Percentiles rank a stretch among this genome's conserved stretches.
phyloP scores from a whole-genome alignment of 1,140 invertebrate genomes.

The Drosophila cardini region DNA sequence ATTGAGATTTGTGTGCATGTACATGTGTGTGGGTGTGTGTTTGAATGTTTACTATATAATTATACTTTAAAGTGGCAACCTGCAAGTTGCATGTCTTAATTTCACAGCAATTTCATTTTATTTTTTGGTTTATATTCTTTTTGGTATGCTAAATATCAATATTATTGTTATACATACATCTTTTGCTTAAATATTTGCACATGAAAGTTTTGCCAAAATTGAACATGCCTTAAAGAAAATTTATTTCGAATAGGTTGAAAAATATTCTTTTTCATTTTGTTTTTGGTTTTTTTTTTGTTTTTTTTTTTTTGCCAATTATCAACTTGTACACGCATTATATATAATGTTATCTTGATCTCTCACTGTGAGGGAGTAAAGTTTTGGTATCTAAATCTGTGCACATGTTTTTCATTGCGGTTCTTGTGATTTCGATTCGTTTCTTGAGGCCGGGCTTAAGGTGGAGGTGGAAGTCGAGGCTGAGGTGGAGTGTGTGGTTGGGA shows the following conservation, averaged over 20 bases:
- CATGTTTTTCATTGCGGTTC: slow-evolving; percentile 29
- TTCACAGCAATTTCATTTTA: slow-evolving; percentile 18
- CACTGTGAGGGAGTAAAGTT: slow-evolving; percentile 30
- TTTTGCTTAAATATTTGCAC: neutral
- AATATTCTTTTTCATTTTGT: neutral
- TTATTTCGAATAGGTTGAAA: neutral
- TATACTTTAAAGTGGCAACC: slow-evolving; percentile 22
- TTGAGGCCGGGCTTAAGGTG: slow-evolving; percentile 35
- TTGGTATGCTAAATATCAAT: neutral
- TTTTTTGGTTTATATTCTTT: neutral
- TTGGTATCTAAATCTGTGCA: slow-evolving; percentile 27
- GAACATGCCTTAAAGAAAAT: neutral
- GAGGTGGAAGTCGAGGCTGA: neutral
- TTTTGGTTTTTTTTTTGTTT: slow-evolving; percentile 5
- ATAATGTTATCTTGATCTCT: slow-evolving; percentile 82
- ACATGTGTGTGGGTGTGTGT: slow-evolving; percentile 5
- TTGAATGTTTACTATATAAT: slow-evolving; percentile 4
- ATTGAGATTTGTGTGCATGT: slow-evolving; percentile 13
- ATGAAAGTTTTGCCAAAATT: slow-evolving; percentile 5
- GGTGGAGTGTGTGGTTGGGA: slow-evolving; percentile 17
- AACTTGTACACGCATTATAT: slow-evolving; percentile 84
- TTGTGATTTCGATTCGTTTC: slow-evolving; percentile 38
- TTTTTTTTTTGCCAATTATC: slow-evolving; percentile 48
- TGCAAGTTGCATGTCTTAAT: slow-evolving; percentile 37
- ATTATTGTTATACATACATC: slow-evolving; percentile 2